Evolutionary conservation across 2,888 invertebrate species (phyloP), one percentile per base, ranked within the genome.

Genomic region (Agonopterix subpropinquella): DNA sequence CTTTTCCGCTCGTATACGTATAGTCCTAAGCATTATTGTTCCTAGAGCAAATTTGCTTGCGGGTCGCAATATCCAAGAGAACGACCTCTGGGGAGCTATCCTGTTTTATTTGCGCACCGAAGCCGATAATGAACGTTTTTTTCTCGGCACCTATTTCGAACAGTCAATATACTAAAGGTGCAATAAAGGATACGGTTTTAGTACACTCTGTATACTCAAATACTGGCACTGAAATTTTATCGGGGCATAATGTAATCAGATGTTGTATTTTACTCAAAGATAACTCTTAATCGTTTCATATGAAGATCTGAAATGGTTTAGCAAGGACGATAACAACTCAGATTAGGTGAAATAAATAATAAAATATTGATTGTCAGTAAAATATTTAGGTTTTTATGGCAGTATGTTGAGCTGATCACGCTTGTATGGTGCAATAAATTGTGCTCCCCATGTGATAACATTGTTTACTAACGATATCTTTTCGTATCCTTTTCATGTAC

Each of bases 31-130:
- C 77, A 73, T 83, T 85, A 85, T 84, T 83, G 81, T 76, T 80
- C 76, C 82, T 77, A 76, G 77, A 80, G 80, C 77, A 84, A 85
- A 86, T 86, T 84, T 86, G 83, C 83, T 85, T 82, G 83, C 64
- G 80, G 78, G 74, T 73, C 81, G 84, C 87, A 85, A 87, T 86
- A 86, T 82, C 80, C 78, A 72, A 73, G 73, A 62, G 74, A 82
- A 67, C 73, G 73, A 70, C 70, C 86, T 72, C 79, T 59, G 58
- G 84, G 84, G 86, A 77, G 71, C 80, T 62, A 82, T 85, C 67
- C 70, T 77, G 80, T 83, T 85, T 82, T 84, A 83, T 84, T 83
- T 83, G 77, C 71, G 58, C 77, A 61, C 71, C 67, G 71, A 67
- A 76, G 69, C 67, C 79, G 79, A 80, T 85, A 85, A 86, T 85